Conservation (phyloP, 2,113 vertebrate species). For the Pedetes capensis region DNA sequence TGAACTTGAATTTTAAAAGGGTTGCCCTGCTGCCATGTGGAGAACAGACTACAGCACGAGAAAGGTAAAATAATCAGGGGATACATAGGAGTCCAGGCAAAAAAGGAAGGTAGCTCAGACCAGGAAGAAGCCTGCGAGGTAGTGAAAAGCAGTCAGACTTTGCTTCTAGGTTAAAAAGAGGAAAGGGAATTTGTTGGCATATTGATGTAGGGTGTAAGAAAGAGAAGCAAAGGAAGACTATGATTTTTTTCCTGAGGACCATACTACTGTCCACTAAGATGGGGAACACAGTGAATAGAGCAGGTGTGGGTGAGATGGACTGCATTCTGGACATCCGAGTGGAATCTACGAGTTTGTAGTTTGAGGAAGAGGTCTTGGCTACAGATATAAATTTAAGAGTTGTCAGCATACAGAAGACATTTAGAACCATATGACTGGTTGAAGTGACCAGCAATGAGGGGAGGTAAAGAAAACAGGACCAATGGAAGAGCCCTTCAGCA, state of each 20-base stretch:
- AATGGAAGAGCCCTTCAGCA: background rate
- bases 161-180: background rate
- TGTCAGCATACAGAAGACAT: background rate
- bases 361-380: background rate
- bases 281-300: background rate
- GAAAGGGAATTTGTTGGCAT: background rate
- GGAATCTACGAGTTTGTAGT: background rate
- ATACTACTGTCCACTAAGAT: background rate
- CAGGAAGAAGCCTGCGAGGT: background rate
- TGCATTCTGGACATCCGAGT: background rate
- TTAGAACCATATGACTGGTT: background rate
- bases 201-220: background rate
- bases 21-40: background rate
- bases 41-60: background rate
- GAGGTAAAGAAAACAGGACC: background rate
- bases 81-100: background rate
- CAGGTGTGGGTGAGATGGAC: background rate
- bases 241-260: background rate
- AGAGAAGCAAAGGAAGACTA: background rate
- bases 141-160: background rate
- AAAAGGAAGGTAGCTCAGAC: background rate
- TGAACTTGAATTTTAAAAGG: background rate
- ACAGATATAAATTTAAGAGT: background rate
- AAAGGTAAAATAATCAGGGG: background rate
- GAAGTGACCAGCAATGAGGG: background rate